Percentiles rank a stretch among this genome's conserved stretches.
Evolutionary conservation across 2,113 vertebrate species (phyloP).

Genomic region (Macrotus californicus): DNA sequence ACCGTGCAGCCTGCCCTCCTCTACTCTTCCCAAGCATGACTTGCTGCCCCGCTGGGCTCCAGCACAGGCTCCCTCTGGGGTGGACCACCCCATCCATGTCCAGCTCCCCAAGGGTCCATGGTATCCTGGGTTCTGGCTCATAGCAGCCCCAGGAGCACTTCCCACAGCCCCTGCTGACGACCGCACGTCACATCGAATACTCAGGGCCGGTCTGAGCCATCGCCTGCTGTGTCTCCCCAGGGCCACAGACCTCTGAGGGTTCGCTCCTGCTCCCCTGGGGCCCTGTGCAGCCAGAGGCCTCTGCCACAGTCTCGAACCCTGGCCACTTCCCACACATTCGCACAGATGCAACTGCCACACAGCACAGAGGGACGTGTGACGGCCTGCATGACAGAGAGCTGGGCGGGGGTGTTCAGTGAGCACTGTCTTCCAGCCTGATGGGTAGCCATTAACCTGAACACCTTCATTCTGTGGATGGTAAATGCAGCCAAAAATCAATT

Average conservation of each 20-base stretch:
- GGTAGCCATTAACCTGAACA: background rate
- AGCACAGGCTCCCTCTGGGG: background rate
- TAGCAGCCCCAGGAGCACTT: background rate
- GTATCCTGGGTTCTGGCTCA: no score
- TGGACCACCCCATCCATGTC: background rate
- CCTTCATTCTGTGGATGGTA: background rate
- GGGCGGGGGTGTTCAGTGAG: background rate
- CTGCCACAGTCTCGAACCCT: background rate
- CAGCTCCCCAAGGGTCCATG: fast-evolving
- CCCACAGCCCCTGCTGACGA: background rate
- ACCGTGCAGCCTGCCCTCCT: fast-evolving
- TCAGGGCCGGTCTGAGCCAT: background rate
- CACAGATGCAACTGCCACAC: background rate
- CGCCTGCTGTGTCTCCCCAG: background rate
- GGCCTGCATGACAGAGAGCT: no score
- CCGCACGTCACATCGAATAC: fast-evolving
- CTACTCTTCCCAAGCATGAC: background rate
- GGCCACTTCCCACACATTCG: background rate
- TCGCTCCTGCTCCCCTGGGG: fast-evolving
- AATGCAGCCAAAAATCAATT: background rate
- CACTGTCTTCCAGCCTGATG: background rate
- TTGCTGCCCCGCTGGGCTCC: background rate
- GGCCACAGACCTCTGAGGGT: background rate
- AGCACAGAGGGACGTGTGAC: background rate
- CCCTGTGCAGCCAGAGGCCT: background rate